Evolutionary conservation across 2,113 vertebrate genomes (phyloP).

Genomic region (Paedocypris sp.): DNA sequence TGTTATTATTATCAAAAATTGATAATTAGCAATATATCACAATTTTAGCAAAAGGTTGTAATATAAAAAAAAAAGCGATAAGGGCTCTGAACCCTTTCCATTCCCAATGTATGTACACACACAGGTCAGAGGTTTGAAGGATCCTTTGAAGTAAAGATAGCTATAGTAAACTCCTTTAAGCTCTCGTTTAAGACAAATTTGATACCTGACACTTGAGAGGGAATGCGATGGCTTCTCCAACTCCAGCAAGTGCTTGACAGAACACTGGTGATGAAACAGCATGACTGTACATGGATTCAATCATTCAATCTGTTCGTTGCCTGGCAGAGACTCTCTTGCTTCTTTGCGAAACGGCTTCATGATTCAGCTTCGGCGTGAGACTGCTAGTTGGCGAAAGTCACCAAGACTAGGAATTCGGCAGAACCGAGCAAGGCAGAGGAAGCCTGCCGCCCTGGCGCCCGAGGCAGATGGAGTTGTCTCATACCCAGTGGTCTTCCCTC

Average conservation of each 20-base stretch:
- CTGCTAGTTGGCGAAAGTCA: background rate
- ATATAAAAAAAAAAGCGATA: too few relatives aligned
- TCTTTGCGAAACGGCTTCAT: constrained; percentile 8
- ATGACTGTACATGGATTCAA: background rate
- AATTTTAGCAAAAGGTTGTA: too few relatives aligned
- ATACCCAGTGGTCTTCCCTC: constrained; percentile 17
- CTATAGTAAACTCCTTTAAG: background rate
- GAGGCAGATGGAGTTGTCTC: constrained; percentile 29
- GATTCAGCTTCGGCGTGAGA: constrained; percentile 5
- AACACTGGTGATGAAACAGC: background rate
- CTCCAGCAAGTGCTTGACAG: background rate
- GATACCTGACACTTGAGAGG: background rate
- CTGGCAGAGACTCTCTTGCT: background rate
- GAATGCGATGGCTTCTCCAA: background rate
- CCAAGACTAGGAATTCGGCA: constrained; percentile 1
- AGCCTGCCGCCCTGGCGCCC: constrained; percentile 1
- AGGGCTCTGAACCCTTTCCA: too few relatives aligned
- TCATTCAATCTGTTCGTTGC: background rate
- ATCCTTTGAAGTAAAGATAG: background rate
- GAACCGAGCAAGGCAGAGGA: background rate
- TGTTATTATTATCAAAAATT: too few relatives aligned
- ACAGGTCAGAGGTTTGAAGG: background rate
- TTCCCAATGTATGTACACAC: too few relatives aligned
- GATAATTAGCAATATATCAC: too few relatives aligned
- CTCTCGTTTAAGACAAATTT: background rate